A percentile compares a stretch with the other conserved stretches of the same genome.
These are phyloP conservation scores for Eupithecia insigniata DNA, from an alignment of 2,888 invertebrate genomes.

Conservation along the genomic window DNA sequence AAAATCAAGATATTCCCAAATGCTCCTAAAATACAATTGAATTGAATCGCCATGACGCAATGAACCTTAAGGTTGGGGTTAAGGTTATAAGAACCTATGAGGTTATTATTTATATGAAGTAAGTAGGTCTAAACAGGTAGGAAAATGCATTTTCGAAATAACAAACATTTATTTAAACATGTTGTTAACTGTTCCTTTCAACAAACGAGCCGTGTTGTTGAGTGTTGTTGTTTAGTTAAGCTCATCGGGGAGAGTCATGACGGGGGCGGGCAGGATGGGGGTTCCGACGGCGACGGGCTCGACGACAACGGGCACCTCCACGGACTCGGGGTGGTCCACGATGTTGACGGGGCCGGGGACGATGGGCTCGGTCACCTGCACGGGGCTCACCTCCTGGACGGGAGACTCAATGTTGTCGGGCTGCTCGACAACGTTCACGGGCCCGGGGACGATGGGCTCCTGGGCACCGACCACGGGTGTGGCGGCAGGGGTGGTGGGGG, in stretches of 20 bases:
- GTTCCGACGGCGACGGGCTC: constrained; percentile 24
- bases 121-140: neutral
- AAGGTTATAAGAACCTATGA: no score
- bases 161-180: constrained; percentile 3
- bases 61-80: no score
- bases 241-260: constrained; percentile 38
- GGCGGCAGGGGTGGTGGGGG: constrained; percentile 24
- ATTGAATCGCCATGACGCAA: no score
- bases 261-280: constrained; percentile 35
- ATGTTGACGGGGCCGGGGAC: constrained; percentile 33
- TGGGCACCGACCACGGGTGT: constrained; percentile 28
- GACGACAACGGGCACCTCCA: constrained; percentile 28
- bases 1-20: no score
- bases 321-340: constrained; percentile 31
- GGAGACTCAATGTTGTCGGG: constrained; percentile 23
- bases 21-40: no score
- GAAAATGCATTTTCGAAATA: neutral
- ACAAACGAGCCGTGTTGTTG: no score
- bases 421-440: constrained; percentile 24
- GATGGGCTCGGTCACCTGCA: constrained; percentile 13
- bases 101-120: no score
- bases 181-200: neutral
- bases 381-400: constrained; percentile 22
- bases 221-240: constrained; percentile 38
- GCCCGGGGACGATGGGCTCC: constrained; percentile 26